phyloP scores from a whole-genome alignment of 2,113 vertebrate genomes.

The Perca schrenkii region DNA sequence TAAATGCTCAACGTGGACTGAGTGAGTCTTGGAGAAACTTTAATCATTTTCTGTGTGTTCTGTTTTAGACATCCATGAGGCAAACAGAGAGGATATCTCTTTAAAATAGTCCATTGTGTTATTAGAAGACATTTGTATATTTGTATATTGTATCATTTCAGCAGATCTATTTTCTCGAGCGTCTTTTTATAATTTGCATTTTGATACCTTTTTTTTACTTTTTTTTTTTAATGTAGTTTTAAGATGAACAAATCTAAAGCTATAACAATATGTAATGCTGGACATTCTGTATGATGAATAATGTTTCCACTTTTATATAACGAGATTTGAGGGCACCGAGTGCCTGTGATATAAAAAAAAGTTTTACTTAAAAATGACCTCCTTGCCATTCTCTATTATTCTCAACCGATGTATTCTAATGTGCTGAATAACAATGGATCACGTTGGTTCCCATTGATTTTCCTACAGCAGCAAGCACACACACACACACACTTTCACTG shows the following conservation, averaged over 20 bases:
- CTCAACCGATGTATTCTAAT: not conserved
- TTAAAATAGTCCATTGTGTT: not conserved
- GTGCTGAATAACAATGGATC: not conserved
- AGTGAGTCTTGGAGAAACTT: conserved; percentile 19
- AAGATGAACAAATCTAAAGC: conserved; percentile 14
- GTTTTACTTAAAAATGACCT: conserved; percentile 28
- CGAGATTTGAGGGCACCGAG: conserved; percentile 45
- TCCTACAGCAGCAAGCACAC: not conserved
- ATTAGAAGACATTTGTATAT: conserved; percentile 46
- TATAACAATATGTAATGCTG: conserved; percentile 76
- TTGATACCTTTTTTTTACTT: conserved; percentile 9
- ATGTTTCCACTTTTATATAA: conserved; percentile 54
- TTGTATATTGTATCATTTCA: conserved; percentile 44
- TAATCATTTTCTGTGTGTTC: not conserved
- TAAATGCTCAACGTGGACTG: not conserved
- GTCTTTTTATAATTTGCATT: conserved; percentile 27
- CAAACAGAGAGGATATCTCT: not conserved
- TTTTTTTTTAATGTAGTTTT: conserved; percentile 50
- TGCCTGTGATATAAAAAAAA: conserved; percentile 63
- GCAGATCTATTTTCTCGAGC: conserved; percentile 19
- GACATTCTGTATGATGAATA: conserved; percentile 76
- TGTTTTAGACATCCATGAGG: not conserved
- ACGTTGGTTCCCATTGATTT: not conserved
- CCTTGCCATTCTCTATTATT: not conserved
- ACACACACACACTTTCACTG: not conserved